Base-by-base conservation (phyloP, 2,888 invertebrate genomes). In the Acrocyrtus sp. region DNA sequence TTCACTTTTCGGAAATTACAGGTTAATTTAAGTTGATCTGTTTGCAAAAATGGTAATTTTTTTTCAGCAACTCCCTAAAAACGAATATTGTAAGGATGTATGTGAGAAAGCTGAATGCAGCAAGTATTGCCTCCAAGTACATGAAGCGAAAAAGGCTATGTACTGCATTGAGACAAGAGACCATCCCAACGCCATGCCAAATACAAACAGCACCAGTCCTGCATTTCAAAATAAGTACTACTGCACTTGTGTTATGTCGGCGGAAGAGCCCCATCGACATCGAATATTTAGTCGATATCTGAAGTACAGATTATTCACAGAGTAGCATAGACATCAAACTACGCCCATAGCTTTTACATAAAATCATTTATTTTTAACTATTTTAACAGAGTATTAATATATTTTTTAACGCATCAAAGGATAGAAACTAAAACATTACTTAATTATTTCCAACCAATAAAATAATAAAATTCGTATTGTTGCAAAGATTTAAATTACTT, bases 101-200 rank as follows among this genome's bases (percentile, higher is more conserved):
- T 76, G 75, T 51, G 56, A 34, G 17, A 54, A 12, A 0, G 69
- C 65, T 53, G 19, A 62, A 2, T 76, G 75, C 43, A 62, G 51
- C 19, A 65, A 47, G n/a, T 50, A 72, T 19, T 76, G 75, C 45
- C 29, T 65, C 3, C 65, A 76, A 51, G 19, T 45, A 8, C 43
- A 76, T 60, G 60, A 57, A 39, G 57, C 69, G 12, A 63, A 72
- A 34, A 17, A 19, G 15, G 68, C 75, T 4, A 48, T 41, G 51
- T 76, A 72, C 21, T 76, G 75, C 24, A 73, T 76, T 34, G 65
- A 73, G 26, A 56, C 72, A 3, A 53, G 75, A 26, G 75, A 76
- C 57, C 75, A 76, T 56, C 69, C 75, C 0, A 76, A 76, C 27
- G 72, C 56, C 17, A 50, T 53, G 50, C 72, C 72, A 17, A 21